Evolutionary conservation across 2,888 invertebrate genomes (phyloP).

Genomic region (Sisyra nigra): DNA sequence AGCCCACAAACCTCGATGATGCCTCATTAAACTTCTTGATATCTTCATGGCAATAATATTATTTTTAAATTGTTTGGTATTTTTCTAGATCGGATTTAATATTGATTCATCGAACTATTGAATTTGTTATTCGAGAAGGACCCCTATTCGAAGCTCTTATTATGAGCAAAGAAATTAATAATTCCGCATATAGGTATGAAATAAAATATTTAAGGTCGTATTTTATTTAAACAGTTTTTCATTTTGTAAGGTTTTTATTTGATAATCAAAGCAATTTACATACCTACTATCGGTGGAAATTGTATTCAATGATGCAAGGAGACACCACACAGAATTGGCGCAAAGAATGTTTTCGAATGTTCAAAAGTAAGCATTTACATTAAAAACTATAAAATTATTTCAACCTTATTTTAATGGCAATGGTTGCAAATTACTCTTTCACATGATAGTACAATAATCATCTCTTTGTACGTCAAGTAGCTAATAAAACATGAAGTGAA

Average conservation of each 20-base stretch:
- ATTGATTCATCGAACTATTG: conserved; percentile 96
- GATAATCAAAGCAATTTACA: conserved; percentile 97
- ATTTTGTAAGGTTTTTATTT: conserved; percentile 66
- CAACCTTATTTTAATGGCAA: neutral
- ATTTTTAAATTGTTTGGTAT: no score
- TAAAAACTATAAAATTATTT: conserved; percentile 33
- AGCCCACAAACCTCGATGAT: no score
- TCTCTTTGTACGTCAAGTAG: no score
- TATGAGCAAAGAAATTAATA: conserved; percentile 94
- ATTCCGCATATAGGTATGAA: conserved; percentile 75
- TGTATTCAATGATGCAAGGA: conserved; percentile 92
- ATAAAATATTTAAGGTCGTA: conserved; percentile 10
- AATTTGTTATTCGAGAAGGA: conserved; percentile 97
- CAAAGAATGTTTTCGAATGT: conserved; percentile 88
- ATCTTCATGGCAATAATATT: no score
- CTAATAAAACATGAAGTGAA: no score
- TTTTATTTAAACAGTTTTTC: no score
- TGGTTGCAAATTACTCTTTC: no score
- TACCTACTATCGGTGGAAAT: conserved; percentile 98
- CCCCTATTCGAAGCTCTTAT: conserved; percentile 99
- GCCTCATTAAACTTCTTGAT: no score
- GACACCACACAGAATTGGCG: conserved; percentile 85
- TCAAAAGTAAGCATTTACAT: conserved; percentile 35
- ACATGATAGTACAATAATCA: conserved; percentile 5
- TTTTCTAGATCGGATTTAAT: conserved; percentile 63